Evolutionary conservation across 2,888 invertebrate genomes (phyloP).

Genomic region (Leptopilina myrica): DNA sequence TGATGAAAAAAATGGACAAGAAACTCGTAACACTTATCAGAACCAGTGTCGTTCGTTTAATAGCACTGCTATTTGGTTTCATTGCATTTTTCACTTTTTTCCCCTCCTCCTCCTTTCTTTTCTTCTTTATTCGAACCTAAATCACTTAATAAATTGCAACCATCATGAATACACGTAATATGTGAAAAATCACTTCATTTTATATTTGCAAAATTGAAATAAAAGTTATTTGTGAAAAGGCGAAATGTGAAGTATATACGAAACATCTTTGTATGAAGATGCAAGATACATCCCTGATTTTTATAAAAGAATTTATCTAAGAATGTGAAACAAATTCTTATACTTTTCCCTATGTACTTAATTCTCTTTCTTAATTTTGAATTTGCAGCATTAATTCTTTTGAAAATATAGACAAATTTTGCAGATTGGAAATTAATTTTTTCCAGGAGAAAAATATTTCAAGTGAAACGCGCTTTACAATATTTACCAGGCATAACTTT

Average conservation of each 20-base stretch:
- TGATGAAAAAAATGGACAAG: conserved; percentile 2
- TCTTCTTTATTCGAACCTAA: conserved; percentile 1
- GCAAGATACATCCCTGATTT: no score
- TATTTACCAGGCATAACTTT: conserved; percentile 59
- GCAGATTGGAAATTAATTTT: no score
- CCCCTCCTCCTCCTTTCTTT: no score
- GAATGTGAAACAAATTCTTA: no score
- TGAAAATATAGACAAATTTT: no score
- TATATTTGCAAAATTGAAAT: not conserved
- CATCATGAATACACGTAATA: not conserved
- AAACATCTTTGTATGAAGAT: no score
- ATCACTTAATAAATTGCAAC: conserved; percentile 1
- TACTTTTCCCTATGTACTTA: no score
- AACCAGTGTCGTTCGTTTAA: conserved; percentile 9
- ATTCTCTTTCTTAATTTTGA: no score
- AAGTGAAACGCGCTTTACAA: conserved; percentile 51
- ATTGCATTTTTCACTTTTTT: not conserved
- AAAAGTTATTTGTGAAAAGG: not conserved
- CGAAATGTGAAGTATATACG: no score
- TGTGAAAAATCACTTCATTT: not conserved
- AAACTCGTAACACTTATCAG: conserved; percentile 17
- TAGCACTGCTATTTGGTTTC: conserved; percentile 6
- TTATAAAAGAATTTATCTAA: no score
- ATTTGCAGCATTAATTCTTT: no score
- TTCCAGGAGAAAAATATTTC: no score